Percentiles rank a stretch among this genome's conserved stretches.
These are phyloP conservation scores for Poecilia wingei DNA, from an alignment of 2,797 vertebrate genomes.

Conservation along the genomic window DNA sequence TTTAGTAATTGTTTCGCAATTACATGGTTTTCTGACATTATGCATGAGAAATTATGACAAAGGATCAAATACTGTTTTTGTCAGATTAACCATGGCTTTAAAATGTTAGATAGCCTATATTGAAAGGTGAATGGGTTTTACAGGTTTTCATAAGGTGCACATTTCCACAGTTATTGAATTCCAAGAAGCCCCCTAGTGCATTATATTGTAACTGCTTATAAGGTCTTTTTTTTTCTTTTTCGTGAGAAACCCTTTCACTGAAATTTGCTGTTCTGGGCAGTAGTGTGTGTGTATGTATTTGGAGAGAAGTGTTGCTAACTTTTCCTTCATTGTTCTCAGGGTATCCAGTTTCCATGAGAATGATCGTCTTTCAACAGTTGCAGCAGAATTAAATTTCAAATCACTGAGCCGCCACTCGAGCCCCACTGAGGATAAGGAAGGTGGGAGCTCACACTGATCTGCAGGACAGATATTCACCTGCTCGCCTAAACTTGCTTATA, in stretches of 20 bases:
- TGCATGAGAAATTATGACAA: background rate
- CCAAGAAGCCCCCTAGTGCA: background rate
- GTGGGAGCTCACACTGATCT: slow-evolving; percentile 66
- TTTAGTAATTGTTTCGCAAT: background rate
- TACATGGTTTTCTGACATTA: background rate
- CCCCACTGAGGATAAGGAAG: slow-evolving; percentile 96
- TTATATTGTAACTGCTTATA: slow-evolving; percentile 5
- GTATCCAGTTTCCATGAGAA: slow-evolving; percentile 94
- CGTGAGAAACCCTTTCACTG: background rate
- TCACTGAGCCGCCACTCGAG: slow-evolving; percentile 98
- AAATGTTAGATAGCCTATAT: background rate
- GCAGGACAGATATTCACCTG: background rate
- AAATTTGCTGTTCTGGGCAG: slow-evolving; percentile 6
- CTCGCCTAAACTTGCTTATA: background rate
- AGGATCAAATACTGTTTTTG: background rate
- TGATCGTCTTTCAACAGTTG: slow-evolving; percentile 93
- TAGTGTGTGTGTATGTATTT: background rate
- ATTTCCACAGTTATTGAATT: background rate
- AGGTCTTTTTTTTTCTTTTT: slow-evolving; percentile 2
- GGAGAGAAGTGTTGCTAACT: slow-evolving; percentile 13
- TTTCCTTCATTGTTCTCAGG: slow-evolving; percentile 71
- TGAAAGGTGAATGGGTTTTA: background rate
- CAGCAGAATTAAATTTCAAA: slow-evolving; percentile 92
- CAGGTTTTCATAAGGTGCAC: background rate
- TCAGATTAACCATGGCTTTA: background rate